These are phyloP conservation scores for Clunio marinus DNA, from an alignment of 2,888 invertebrate species.

Conservation along the genomic window DNA sequence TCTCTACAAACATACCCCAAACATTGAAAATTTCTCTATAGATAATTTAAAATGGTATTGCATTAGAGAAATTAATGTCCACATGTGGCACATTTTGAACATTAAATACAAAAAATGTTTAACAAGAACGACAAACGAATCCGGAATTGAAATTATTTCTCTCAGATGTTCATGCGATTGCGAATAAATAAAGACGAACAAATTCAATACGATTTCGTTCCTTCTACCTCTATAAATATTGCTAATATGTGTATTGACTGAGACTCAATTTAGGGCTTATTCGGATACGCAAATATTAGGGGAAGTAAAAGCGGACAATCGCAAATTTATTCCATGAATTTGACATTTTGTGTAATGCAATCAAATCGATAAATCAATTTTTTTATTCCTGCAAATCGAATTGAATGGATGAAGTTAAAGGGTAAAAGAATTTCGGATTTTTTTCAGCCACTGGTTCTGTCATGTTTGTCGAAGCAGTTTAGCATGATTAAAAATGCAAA, in stretches of 20 bases:
- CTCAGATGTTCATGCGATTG: too few relatives aligned
- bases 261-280: neutral
- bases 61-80: too few relatives aligned
- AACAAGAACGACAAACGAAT: too few relatives aligned
- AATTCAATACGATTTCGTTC: too few relatives aligned
- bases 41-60: too few relatives aligned
- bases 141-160: too few relatives aligned
- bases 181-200: too few relatives aligned
- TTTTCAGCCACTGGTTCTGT: neutral
- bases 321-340: constrained; percentile 19
- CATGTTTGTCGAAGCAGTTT: neutral
- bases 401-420: neutral
- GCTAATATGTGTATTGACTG: neutral
- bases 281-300: neutral
- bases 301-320: neutral
- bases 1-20: too few relatives aligned
- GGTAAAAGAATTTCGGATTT: neutral
- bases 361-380: constrained; percentile 32
- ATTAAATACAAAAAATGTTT: too few relatives aligned
- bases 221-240: too few relatives aligned
- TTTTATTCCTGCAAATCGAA: neutral
- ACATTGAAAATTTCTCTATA: too few relatives aligned
- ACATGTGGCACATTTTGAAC: too few relatives aligned
- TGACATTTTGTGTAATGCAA: constrained; percentile 29
- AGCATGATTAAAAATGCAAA: neutral